These are phyloP conservation scores for Drosophila subsilvestris DNA, from an alignment of 2,888 invertebrate genomes.

Conservation along the genomic window DNA sequence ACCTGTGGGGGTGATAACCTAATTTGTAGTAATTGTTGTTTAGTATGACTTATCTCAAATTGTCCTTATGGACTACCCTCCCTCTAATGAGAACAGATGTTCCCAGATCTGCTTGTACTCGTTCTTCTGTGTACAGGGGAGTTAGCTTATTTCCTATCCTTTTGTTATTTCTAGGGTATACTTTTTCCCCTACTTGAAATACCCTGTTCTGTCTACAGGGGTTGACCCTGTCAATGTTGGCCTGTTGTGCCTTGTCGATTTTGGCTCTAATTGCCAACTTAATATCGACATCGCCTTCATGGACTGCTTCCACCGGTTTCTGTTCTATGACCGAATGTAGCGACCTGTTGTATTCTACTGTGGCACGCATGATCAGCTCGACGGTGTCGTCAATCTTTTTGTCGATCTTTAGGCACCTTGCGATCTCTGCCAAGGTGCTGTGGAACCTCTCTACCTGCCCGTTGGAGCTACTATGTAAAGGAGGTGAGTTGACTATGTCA, in stretches of 20 bases:
- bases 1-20: no score
- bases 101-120: no score
- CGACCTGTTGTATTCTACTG: conserved; percentile 10
- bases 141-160: conserved; percentile 12
- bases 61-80: no score
- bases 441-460: no score
- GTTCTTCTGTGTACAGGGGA: background rate
- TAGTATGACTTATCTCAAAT: no score
- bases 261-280: no score
- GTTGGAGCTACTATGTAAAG: no score
- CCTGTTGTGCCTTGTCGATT: conserved; percentile 3
- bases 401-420: no score
- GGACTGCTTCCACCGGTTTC: background rate
- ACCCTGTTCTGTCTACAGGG: background rate
- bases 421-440: background rate
- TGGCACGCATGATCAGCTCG: conserved; percentile 9
- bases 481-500: no score
- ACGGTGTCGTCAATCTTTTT: no score
- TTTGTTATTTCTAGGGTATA: background rate
- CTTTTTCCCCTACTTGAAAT: conserved; percentile 10
- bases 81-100: no score
- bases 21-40: no score
- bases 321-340: conserved; percentile 1
- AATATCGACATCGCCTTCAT: background rate
- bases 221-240: background rate